Conservation (phyloP, 2,797 vertebrate genomes). For the Acrocephalus scirpaceus region DNA sequence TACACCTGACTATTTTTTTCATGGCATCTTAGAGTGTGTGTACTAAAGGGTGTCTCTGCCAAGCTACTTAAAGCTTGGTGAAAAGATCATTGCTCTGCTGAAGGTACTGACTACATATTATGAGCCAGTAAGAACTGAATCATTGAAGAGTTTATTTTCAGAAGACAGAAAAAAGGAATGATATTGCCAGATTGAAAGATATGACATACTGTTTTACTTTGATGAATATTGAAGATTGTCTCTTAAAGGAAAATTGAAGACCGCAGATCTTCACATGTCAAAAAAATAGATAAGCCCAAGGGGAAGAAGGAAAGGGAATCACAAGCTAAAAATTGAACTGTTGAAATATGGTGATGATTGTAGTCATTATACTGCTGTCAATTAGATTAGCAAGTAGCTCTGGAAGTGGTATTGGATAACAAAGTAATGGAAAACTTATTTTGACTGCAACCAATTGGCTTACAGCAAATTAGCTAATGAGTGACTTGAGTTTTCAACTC, state of each 20-base stretch:
- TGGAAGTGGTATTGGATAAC: constrained; percentile 11
- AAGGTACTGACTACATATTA: not conserved
- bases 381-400: constrained; percentile 40
- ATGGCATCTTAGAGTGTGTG: not conserved
- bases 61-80: not conserved
- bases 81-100: not conserved
- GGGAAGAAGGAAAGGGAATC: constrained; percentile 17
- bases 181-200: not conserved
- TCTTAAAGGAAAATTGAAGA: constrained; percentile 40
- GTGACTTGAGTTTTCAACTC: not conserved
- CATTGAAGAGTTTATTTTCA: constrained; percentile 52
- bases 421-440: constrained; percentile 38
- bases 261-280: not conserved
- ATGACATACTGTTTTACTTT: constrained; percentile 48
- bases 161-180: constrained; percentile 9
- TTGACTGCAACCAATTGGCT: not conserved
- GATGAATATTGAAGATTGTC: constrained; percentile 17
- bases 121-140: not conserved
- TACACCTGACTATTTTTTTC: not conserved
- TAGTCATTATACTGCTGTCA: constrained; percentile 41
- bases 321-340: not conserved
- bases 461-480: constrained; percentile 7
- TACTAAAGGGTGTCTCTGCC: not conserved
- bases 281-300: constrained; percentile 29
- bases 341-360: constrained; percentile 4